Evolutionary conservation across 2,888 invertebrate species (phyloP).

Genomic region (Ectobius pallidus): DNA sequence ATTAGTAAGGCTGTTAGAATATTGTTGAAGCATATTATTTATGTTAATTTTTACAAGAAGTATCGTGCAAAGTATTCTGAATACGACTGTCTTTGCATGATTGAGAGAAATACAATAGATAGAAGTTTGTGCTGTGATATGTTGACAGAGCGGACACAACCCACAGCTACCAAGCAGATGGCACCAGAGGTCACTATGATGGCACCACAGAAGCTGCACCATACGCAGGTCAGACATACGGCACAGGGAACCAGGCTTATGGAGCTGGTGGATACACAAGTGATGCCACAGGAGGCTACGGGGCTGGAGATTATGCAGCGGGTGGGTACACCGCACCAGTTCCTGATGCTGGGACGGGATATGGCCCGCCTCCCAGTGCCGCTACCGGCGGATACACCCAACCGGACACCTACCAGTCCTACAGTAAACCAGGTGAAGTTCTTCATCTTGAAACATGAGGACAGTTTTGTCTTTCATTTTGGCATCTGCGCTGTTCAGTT

Average conservation of each 20-base stretch:
- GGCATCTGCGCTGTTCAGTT: background rate
- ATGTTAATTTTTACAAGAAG: too few relatives aligned
- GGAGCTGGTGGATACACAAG: constrained; percentile 29
- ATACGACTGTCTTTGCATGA: too few relatives aligned
- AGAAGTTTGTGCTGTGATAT: background rate
- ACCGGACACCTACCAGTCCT: constrained; percentile 35
- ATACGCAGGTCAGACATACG: constrained; percentile 33
- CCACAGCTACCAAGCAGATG: constrained; percentile 17
- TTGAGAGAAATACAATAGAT: too few relatives aligned
- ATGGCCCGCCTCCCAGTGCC: constrained; percentile 31
- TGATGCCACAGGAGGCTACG: constrained; percentile 32
- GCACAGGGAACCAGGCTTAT: constrained; percentile 17
- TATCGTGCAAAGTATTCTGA: too few relatives aligned
- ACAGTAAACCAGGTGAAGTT: constrained; percentile 31
- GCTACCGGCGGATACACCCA: constrained; percentile 25
- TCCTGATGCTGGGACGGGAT: constrained; percentile 27
- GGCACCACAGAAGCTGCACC: constrained; percentile 23
- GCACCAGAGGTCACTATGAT: constrained; percentile 30
- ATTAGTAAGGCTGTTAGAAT: too few relatives aligned
- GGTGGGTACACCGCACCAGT: constrained; percentile 31
- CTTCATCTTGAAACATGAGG: background rate
- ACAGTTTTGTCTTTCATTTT: background rate
- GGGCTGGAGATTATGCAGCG: constrained; percentile 34
- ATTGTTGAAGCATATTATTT: too few relatives aligned
- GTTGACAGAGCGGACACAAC: constrained; percentile 14